phyloP scores from a whole-genome alignment of 2,888 invertebrate species.

The Agrotis exclamationis region DNA sequence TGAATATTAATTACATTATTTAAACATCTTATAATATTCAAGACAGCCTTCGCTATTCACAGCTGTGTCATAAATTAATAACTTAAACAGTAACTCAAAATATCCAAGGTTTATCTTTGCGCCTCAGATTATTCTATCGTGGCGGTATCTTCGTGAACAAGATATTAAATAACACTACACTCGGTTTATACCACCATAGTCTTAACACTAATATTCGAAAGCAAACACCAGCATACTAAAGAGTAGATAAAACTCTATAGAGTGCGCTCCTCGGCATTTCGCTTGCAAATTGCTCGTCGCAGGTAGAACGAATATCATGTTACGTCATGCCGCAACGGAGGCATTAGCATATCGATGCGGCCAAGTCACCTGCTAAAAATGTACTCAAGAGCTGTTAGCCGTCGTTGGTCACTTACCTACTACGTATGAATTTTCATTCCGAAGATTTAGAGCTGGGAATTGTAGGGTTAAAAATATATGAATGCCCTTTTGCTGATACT shows the following conservation, averaged over 20 bases:
- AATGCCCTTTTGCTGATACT: neutral
- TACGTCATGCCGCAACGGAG: slow-evolving; percentile 71
- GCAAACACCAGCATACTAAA: slow-evolving; percentile 46
- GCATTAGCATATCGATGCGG: slow-evolving; percentile 81
- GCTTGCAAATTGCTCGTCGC: slow-evolving; percentile 81
- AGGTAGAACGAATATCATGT: slow-evolving; percentile 78
- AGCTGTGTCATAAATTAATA: slow-evolving; percentile 20
- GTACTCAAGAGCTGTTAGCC: slow-evolving; percentile 63
- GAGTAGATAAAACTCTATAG: slow-evolving; percentile 61
- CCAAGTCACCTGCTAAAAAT: slow-evolving; percentile 70
- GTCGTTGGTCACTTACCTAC: slow-evolving; percentile 53
- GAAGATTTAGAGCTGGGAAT: slow-evolving; percentile 26
- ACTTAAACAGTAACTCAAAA: slow-evolving; percentile 10
- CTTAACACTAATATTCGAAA: slow-evolving; percentile 31
- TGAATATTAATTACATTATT: slow-evolving; percentile 17
- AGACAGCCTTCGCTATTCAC: slow-evolving; percentile 9
- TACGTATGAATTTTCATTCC: slow-evolving; percentile 33
- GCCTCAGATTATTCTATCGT: neutral
- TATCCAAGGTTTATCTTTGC: slow-evolving; percentile 18
- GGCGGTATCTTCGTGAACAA: slow-evolving; percentile 5
- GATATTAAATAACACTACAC: slow-evolving; percentile 36
- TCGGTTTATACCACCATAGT: neutral
- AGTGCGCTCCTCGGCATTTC: slow-evolving; percentile 72
- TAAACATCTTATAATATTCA: slow-evolving; percentile 11
- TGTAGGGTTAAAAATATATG: slow-evolving; percentile 3